Percentiles rank a stretch among this genome's conserved stretches.
Conservation (phyloP, 1,140 invertebrate species). For the Papilio polyxenes region DNA sequence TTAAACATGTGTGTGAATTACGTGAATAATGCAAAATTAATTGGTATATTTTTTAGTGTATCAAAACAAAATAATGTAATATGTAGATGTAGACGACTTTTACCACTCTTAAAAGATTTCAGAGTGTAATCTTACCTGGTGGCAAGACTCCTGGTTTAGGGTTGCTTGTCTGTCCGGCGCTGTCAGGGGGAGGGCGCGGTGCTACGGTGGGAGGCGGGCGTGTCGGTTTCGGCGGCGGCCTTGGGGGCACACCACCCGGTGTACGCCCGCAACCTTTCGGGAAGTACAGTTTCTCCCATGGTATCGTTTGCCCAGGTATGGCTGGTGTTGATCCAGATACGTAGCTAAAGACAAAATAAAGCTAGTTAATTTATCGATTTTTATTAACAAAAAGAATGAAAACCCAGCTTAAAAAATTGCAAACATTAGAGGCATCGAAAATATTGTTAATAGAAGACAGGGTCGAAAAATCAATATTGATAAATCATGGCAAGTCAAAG, state of each 20-base stretch:
- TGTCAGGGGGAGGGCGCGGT: slow-evolving; percentile 52
- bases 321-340: slow-evolving; percentile 49
- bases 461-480: not conserved
- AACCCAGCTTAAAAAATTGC: too few species aligned
- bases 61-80: not conserved
- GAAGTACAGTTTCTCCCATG: slow-evolving; percentile 70
- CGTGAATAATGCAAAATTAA: not conserved
- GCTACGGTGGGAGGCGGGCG: slow-evolving; percentile 36
- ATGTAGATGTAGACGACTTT: not conserved
- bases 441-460: not conserved
- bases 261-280: slow-evolving; percentile 73
- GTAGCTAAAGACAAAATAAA: slow-evolving; percentile 47
- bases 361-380: not conserved
- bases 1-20: not conserved
- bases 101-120: not conserved
- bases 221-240: slow-evolving; percentile 56
- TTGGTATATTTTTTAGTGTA: too few species aligned
- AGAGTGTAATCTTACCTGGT: slow-evolving; percentile 51
- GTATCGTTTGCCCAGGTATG: slow-evolving; percentile 60
- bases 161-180: slow-evolving; percentile 62
- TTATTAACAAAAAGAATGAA: too few species aligned
- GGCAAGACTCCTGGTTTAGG: slow-evolving; percentile 61
- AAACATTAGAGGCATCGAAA: too few species aligned
- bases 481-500: not conserved
- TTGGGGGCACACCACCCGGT: slow-evolving; percentile 69